Evolutionary conservation across 1,140 invertebrate species (phyloP).

Genomic region (Sarcophaga peregrina): DNA sequence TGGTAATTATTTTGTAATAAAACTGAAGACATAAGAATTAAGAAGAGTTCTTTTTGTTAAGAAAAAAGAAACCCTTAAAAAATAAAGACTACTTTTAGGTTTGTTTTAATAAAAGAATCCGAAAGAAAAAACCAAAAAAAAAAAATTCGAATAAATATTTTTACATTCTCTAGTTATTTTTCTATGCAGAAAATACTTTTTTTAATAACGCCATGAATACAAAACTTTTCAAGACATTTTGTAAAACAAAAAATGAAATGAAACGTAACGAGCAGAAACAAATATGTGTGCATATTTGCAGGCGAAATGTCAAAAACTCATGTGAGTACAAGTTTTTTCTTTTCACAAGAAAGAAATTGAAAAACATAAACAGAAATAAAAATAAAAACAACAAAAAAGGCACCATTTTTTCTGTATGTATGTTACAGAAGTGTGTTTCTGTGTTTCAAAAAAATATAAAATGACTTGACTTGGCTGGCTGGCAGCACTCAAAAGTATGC

Average conservation of each 20-base stretch:
- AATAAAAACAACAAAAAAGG: not conserved
- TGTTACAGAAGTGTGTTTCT: too few relatives aligned
- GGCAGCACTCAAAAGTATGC: not conserved
- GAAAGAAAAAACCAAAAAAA: not conserved
- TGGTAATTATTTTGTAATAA: not conserved
- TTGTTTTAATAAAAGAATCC: not conserved
- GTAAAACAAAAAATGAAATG: not conserved
- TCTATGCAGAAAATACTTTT: not conserved
- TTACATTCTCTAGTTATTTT: not conserved
- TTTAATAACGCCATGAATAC: not conserved
- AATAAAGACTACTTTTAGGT: not conserved
- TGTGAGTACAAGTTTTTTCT: not conserved
- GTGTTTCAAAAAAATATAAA: too few relatives aligned
- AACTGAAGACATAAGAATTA: not conserved
- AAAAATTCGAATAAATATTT: not conserved
- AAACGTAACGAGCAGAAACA: not conserved
- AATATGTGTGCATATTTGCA: not conserved
- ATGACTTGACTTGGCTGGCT: not conserved
- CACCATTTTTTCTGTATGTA: too few relatives aligned
- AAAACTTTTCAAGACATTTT: constrained; percentile 1
- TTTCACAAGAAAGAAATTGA: not conserved
- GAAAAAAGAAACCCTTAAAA: not conserved
- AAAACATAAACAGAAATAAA: not conserved
- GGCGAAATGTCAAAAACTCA: constrained; percentile 23
- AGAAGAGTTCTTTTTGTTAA: not conserved